Base-by-base conservation (phyloP, 2,797 vertebrate genomes). In the Enteromius argenteus region DNA sequence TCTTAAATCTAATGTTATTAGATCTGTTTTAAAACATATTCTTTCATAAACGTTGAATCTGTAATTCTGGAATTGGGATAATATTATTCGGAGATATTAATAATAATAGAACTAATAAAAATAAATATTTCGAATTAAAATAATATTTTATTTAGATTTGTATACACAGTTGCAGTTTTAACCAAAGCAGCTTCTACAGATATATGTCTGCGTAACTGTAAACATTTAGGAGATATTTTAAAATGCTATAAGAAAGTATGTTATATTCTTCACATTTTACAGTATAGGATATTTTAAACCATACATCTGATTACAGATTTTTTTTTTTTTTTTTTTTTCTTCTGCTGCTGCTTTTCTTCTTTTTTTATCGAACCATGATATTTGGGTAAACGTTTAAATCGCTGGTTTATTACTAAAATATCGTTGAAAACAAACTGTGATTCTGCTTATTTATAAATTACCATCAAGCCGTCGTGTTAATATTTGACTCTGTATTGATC, bases 401-500 rank as follows among this genome's bases (percentile, higher is more conserved):
- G 58, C 32, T 37, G 8, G 19, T 11, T 81, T 15, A 81, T 73
- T 72, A 37, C 21, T 35, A 14, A 46, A 64, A 74, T 23, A 46
- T 51, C 0, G 15, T 75, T 53, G 4, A 19, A 82, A 56, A 35
- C 39, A 62, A 60, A 60, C 23, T 32, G 14, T 30, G 30, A 9
- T 44, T 17, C 1, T 8, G 7, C 23, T 21, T 73, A 49, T 73
- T 64, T 64, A 6, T 62, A 75, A 66, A 74, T 60, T 3, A 49
- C 11, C 44, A 66, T 62, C 42, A 64, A 5, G 42, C 53, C 8
- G 44, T 79, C 30, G 23, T 44, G 76, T 51, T 66, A 39, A 64
- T 74, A 62, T 85, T 80, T 67, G 69, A 66, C 58, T 73, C 76
- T 42, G 91, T 97, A 97, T 98, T 96, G 97, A 98, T 98, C 95